Base-by-base conservation (phyloP, 2,888 invertebrate species). In the Dendrolimus pini region DNA sequence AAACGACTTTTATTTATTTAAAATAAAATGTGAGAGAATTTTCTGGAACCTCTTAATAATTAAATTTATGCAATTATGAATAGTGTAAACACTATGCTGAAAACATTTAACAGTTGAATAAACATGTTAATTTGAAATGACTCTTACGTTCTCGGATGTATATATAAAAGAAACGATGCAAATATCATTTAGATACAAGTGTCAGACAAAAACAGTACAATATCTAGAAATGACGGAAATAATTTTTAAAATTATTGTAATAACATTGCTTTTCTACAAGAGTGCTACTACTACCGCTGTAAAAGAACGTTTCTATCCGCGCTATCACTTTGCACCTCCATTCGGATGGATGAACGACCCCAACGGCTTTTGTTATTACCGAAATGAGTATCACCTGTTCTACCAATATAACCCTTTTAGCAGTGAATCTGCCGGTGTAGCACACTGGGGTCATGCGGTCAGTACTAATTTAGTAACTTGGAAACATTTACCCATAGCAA, bases 301-400 rank as follows among this genome's bases (percentile, higher is more conserved):
- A 1, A 65, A 72, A 7, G 69, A 71, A 10, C 67, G 70, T 0
- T 86, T 70, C 55, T 77, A 77, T 54, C 87, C 88, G 1, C 70
- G 73, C 0, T 89, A 79, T 59, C 90, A 90, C 57, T 62, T 84
- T 41, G 75, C 79, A 6, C 85, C 88, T 0, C 74, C 73, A 0
- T 14, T 63, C 3, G 91, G 90, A 54, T 92, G 92, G 92, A 89
- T 92, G 78, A 92, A 92, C 65, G 92, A 92, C 58, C 92, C 92
- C 0, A 92, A 92, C 58, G 92, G 92, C 7, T 86, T 92, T 61
- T 77, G 86, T 57, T 61, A 73, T 53, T 88, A 70, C 61, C 66
- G 77, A 7, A 71, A 76, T 1, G 75, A 80, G 18, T 92, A 86
- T 61, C 92, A 92, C 62, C 66, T 92, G 6, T 92, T 90, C 62